These are phyloP conservation scores for Platypus cylindrus DNA, from an alignment of 2,888 invertebrate genomes.

Conservation along the genomic window DNA sequence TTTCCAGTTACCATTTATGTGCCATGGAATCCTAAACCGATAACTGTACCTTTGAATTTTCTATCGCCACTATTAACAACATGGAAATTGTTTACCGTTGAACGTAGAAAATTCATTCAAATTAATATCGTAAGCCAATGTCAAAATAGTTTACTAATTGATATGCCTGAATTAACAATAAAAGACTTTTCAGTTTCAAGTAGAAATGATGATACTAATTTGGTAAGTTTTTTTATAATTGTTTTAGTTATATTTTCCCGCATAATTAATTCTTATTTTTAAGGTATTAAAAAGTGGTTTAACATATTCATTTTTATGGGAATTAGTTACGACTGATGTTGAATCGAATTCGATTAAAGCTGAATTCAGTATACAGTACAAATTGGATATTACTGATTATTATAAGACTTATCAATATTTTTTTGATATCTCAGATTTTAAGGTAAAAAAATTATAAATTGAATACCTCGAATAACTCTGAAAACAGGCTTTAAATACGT, in stretches of 20 bases:
- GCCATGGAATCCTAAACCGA: constrained; percentile 64
- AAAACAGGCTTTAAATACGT: constrained; percentile 4
- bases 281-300: too few relatives aligned
- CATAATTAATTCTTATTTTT: too few relatives aligned
- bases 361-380: constrained; percentile 51
- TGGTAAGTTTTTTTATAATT: constrained; percentile 54
- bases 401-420: constrained; percentile 48
- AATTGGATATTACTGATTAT: constrained; percentile 30
- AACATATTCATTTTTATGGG: constrained; percentile 81
- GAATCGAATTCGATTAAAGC: constrained; percentile 42
- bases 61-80: constrained; percentile 69
- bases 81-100: constrained; percentile 73
- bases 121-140: constrained; percentile 53
- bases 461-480: background rate
- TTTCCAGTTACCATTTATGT: constrained; percentile 55
- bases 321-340: constrained; percentile 37
- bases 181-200: constrained; percentile 23
- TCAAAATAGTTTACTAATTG: constrained; percentile 25
- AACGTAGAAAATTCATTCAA: constrained; percentile 75
- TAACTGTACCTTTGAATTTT: constrained; percentile 66
- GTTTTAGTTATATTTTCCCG: constrained; percentile 63
- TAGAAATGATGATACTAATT: constrained; percentile 28
- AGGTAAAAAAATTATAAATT: constrained; percentile 37
- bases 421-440: constrained; percentile 71
- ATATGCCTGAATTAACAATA: constrained; percentile 23